phyloP scores from a whole-genome alignment of 2,797 vertebrate species.

The Eupleurogrammus muticus region DNA sequence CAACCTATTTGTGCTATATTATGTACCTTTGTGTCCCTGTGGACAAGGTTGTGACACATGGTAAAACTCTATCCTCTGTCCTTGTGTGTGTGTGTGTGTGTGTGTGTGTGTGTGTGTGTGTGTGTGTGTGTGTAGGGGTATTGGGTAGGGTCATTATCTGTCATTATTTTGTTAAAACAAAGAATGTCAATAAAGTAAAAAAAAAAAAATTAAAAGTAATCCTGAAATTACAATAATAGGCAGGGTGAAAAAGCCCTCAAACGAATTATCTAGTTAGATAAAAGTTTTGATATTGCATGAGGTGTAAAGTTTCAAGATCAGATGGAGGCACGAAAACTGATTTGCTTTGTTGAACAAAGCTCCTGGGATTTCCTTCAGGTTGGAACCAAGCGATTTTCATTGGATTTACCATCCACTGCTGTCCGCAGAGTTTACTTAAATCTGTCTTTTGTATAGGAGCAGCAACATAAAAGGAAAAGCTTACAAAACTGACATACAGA shows the following conservation, averaged over 20 bases:
- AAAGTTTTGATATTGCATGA: not conserved
- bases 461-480: slow-evolving; percentile 33
- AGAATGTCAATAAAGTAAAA: no score
- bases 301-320: slow-evolving; percentile 13
- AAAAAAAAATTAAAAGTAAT: not conserved
- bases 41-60: no score
- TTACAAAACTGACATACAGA: slow-evolving; percentile 3
- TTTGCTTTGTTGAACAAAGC: slow-evolving; percentile 23
- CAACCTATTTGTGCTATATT: no score
- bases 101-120: no score
- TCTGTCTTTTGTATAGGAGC: slow-evolving; percentile 5
- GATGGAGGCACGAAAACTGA: not conserved
- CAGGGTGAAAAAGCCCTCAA: not conserved
- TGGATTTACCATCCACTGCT: slow-evolving; percentile 16
- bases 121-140: no score
- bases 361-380: slow-evolving; percentile 6
- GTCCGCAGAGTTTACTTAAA: slow-evolving; percentile 34
- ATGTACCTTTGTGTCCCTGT: no score
- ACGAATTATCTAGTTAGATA: slow-evolving; percentile 5
- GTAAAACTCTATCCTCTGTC: no score
- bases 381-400: not conserved
- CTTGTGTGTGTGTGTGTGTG: no score
- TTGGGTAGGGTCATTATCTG: no score
- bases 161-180: no score
- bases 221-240: not conserved